phyloP scores from a whole-genome alignment of 2,888 invertebrate genomes.

The Tetranychus piercei region DNA sequence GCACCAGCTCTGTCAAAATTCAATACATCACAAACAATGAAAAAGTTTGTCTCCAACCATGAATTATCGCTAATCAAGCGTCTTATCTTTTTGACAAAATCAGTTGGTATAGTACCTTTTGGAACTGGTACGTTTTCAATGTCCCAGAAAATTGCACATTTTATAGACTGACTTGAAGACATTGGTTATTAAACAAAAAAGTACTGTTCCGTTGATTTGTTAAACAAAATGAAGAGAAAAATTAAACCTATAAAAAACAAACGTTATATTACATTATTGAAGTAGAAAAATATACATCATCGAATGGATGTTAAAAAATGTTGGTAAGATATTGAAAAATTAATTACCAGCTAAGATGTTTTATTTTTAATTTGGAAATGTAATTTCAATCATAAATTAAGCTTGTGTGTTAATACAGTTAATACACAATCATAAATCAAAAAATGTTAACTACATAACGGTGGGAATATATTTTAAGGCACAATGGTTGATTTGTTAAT shows the following conservation, averaged over 20 bases:
- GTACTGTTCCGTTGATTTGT: neutral
- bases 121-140: slow-evolving; percentile 80
- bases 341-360: no score
- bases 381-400: no score
- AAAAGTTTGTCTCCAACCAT: slow-evolving; percentile 65
- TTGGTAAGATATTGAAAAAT: no score
- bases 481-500: no score
- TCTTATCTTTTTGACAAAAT: slow-evolving; percentile 51
- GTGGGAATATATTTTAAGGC: no score
- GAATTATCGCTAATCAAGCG: slow-evolving; percentile 42
- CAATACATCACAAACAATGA: slow-evolving; percentile 67
- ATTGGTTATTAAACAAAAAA: neutral
- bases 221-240: neutral
- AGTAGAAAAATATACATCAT: no score
- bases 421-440: no score
- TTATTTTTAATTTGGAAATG: no score
- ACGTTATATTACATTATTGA: no score
- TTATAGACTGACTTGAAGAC: neutral
- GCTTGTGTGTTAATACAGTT: no score
- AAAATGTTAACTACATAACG: no score
- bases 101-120: slow-evolving; percentile 56
- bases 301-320: no score
- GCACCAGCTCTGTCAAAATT: slow-evolving; percentile 43
- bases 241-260: neutral
- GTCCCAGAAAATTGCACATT: slow-evolving; percentile 54